A percentile compares a stretch with the other conserved stretches of the same genome.
Evolutionary conservation across 2,113 vertebrate species (phyloP).

Genomic region (Mohoua ochrocephala): DNA sequence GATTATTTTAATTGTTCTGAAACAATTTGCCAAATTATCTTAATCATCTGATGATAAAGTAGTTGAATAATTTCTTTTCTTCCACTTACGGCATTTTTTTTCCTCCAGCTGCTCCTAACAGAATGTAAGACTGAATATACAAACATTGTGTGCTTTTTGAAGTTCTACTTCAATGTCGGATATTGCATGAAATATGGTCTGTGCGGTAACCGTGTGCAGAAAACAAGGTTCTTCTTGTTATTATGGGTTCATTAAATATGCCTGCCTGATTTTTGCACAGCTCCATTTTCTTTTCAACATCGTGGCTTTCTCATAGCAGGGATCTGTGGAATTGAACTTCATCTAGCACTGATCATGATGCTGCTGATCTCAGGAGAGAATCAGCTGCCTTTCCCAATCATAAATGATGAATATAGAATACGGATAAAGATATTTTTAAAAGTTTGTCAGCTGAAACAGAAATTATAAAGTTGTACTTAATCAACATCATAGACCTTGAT

Average conservation of each 20-base stretch:
- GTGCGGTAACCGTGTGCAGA: neutral
- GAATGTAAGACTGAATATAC: neutral
- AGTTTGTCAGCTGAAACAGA: neutral
- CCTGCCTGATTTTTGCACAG: neutral
- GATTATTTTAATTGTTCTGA: neutral
- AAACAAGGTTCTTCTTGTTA: neutral
- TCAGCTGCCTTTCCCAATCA: neutral
- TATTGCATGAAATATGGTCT: neutral
- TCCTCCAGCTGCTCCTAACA: neutral
- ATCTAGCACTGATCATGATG: neutral
- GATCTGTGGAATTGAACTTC: neutral
- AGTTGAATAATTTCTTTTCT: neutral
- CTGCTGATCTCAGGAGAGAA: neutral
- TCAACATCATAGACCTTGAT: neutral
- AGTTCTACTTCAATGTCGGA: neutral
- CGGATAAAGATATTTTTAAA: neutral
- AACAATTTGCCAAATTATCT: neutral
- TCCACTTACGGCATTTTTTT: neutral
- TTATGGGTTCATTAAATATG: neutral
- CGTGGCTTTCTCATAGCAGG: neutral
- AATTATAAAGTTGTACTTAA: neutral
- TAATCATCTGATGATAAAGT: neutral
- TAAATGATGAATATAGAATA: neutral
- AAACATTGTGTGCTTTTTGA: neutral
- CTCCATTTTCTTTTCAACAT: neutral